Evolutionary conservation across 2,888 invertebrate species (phyloP), one percentile per base, ranked within the genome.

Genomic region (Lepidocyrtoides sp.): DNA sequence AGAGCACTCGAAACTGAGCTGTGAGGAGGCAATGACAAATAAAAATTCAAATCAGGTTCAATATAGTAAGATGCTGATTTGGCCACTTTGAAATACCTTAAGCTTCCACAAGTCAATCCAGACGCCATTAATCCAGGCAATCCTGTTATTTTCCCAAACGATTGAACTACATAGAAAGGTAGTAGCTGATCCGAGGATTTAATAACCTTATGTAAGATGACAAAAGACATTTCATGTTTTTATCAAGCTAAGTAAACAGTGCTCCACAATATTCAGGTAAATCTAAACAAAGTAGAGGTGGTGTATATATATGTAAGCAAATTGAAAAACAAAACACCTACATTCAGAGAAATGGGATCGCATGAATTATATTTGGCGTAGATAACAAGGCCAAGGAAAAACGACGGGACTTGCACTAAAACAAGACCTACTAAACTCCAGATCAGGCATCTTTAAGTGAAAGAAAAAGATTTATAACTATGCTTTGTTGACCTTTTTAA

Each of bases 1-100:
- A 99, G 95, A 0, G 98, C 99, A 20, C 98, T 98, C 0, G 99
- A 99, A 7, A 99, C 98, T 8, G 99, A 99, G 94, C 99, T 99
- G 95, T n/a, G n/a, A n/a, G n/a, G n/a, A n/a, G n/a, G n/a, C n/a
- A n/a, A n/a, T n/a, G 14, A 82, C n/a, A 44, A 29, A 20, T 48
- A n/a, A 81, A 60, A 77, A n/a, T 0, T 17, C 26, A 75, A 26
- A 98, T 20, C 48, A 14, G 44, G n/a, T n/a, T n/a, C n/a, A n/a
- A n/a, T n/a, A n/a, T n/a, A 69, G 36, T 32, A 20, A n/a, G n/a
- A 69, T n/a, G n/a, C n/a, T n/a, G n/a, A 36, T 4, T 36, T 36
- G 36, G 7, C 36, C 36, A 36, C 36, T 36, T n/a, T n/a, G n/a
- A n/a, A 36, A 36, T 36, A 92, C 93, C 93, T 93, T 20, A 99